These are phyloP conservation scores for Coleophora deauratella DNA, from an alignment of 2,888 invertebrate species.

Conservation along the genomic window DNA sequence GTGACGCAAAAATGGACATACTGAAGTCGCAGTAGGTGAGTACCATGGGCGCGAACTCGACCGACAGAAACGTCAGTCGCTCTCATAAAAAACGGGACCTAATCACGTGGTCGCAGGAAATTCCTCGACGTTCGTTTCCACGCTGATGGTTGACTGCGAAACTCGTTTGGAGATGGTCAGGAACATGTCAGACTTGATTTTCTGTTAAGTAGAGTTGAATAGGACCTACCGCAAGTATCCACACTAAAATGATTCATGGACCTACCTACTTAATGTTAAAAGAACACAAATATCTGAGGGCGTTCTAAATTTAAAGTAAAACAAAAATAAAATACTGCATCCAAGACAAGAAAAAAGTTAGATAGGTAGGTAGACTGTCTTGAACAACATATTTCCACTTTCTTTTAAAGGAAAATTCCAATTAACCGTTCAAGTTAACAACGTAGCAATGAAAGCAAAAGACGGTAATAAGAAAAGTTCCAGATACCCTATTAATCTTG, in stretches of 20 bases:
- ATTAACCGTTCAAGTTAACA: no score
- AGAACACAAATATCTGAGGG: no score
- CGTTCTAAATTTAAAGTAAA: no score
- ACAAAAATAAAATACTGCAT: no score
- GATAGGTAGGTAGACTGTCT: no score
- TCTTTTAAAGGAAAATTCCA: no score
- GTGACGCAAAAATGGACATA: conserved; percentile 59
- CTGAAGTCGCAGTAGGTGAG: conserved; percentile 7
- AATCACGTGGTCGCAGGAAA: conserved; percentile 31
- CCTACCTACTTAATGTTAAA: no score
- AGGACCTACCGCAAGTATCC: not conserved
- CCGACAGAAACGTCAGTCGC: conserved; percentile 17
- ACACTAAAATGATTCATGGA: no score
- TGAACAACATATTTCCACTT: no score
- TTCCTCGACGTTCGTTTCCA: conserved; percentile 12
- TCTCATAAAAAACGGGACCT: conserved; percentile 23
- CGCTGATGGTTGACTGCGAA: not conserved
- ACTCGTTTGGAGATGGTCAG: conserved; percentile 1
- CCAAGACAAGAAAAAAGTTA: no score
- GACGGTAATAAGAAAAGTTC: not conserved
- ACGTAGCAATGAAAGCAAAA: not conserved
- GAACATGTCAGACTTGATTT: conserved; percentile 2
- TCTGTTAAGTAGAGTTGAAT: not conserved
- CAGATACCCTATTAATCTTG: no score
- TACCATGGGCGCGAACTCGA: not conserved